A percentile compares a stretch with the other conserved stretches of the same genome.
Evolutionary conservation across 2,113 vertebrate genomes (phyloP).

Genomic region (Macquaria australasica): DNA sequence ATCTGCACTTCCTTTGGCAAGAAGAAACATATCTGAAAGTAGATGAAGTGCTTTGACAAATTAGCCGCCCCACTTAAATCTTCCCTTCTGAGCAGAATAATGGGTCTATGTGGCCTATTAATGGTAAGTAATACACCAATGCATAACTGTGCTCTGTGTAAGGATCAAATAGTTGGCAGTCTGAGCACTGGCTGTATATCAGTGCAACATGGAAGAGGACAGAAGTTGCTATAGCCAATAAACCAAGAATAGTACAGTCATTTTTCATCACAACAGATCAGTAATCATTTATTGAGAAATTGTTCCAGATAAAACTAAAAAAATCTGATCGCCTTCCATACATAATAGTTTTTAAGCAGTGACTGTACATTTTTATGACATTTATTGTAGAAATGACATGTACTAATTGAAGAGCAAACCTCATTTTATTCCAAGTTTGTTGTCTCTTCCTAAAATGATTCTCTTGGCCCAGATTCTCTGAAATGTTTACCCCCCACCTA

Average conservation of each 20-base stretch:
- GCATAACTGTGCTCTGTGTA: slow-evolving; percentile 4
- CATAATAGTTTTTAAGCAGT: neutral
- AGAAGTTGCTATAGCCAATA: slow-evolving; percentile 31
- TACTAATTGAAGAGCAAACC: slow-evolving; percentile 4
- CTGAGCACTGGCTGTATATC: slow-evolving; percentile 1
- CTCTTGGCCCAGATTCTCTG: slow-evolving; percentile 40
- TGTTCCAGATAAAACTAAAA: neutral
- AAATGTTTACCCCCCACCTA: slow-evolving; percentile 39
- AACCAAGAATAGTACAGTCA: slow-evolving; percentile 10
- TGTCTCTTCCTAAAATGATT: slow-evolving; percentile 30
- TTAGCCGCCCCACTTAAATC: slow-evolving; percentile 34
- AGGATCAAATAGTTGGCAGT: slow-evolving; percentile 41
- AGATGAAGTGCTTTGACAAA: slow-evolving; percentile 30
- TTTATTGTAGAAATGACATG: neutral
- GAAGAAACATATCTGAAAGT: slow-evolving; percentile 20
- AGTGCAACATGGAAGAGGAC: slow-evolving; percentile 17
- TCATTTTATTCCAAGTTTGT: neutral
- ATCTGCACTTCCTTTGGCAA: slow-evolving; percentile 31
- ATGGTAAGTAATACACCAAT: slow-evolving; percentile 29
- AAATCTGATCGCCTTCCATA: neutral
- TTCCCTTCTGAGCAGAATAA: slow-evolving; percentile 30
- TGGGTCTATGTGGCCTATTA: slow-evolving; percentile 19
- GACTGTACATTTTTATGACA: neutral
- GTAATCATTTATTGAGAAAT: slow-evolving; percentile 9
- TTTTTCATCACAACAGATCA: slow-evolving; percentile 15